Percentiles rank a stretch among this genome's conserved stretches.
phyloP scores from a whole-genome alignment of 2,888 invertebrate genomes.

The Tetragnatha montana region DNA sequence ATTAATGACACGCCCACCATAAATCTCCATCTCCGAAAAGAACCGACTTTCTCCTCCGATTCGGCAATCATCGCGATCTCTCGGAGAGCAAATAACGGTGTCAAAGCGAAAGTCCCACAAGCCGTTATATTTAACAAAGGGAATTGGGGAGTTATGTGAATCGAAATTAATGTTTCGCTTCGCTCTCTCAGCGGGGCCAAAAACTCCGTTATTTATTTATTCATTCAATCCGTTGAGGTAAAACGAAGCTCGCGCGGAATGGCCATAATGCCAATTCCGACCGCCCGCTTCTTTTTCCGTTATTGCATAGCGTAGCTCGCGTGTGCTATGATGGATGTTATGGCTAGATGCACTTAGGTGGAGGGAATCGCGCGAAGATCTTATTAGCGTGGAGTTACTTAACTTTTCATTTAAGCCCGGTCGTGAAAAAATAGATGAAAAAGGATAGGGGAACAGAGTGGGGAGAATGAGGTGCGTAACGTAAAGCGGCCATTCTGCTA shows the following conservation, averaged over 20 bases:
- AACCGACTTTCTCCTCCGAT: not conserved
- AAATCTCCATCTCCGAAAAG: not conserved
- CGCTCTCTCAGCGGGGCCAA: conserved; percentile 15
- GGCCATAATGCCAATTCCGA: conserved; percentile 59
- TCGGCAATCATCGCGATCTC: not conserved
- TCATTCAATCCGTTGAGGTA: conserved; percentile 47
- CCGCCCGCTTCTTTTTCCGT: conserved; percentile 12
- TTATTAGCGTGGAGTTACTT: conserved; percentile 47
- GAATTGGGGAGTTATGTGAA: conserved; percentile 34
- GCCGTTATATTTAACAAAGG: conserved; percentile 35
- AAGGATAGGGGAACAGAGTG: not conserved
- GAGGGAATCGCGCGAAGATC: conserved; percentile 16
- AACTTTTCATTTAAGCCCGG: conserved; percentile 39
- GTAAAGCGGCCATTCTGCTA: conserved; percentile 35
- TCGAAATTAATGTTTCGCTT: conserved; percentile 54
- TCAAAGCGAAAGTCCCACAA: not conserved
- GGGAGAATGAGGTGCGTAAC: conserved; percentile 23
- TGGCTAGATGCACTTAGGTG: conserved; percentile 40
- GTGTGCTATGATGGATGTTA: conserved; percentile 48
- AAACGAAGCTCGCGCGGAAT: conserved; percentile 45
- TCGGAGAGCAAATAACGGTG: not conserved
- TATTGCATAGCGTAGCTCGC: conserved; percentile 29
- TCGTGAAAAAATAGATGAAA: conserved; percentile 9
- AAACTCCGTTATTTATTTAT: conserved; percentile 55
- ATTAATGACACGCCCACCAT: not conserved